phyloP scores from a whole-genome alignment of 2,113 vertebrate genomes.

The Pitta sordida region DNA sequence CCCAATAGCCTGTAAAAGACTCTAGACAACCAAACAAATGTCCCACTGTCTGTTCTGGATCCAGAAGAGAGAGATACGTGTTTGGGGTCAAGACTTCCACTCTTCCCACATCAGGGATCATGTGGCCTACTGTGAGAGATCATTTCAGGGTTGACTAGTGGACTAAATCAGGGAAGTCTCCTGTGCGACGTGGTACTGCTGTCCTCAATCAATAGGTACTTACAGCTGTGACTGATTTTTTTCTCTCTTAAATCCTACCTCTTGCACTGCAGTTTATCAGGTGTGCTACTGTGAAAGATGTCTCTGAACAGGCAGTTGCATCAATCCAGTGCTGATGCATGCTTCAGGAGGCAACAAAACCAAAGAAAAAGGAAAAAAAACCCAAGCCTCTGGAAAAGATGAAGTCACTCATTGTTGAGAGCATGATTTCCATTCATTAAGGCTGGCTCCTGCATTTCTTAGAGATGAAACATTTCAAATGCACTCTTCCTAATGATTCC shows the following conservation, averaged over 20 bases:
- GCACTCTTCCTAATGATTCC: background rate
- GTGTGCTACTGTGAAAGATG: background rate
- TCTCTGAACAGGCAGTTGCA: background rate
- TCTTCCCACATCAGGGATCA: background rate
- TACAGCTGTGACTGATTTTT: background rate
- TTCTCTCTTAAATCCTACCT: rapidly evolving
- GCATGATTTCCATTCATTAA: background rate
- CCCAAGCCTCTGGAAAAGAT: background rate
- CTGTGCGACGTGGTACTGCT: background rate
- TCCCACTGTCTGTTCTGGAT: background rate
- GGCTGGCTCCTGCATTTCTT: background rate
- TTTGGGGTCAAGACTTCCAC: background rate
- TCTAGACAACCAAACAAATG: background rate
- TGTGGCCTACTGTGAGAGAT: background rate
- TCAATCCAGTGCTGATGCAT: background rate
- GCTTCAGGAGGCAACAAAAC: background rate
- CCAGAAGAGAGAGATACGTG: background rate
- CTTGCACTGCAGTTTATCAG: background rate
- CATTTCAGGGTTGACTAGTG: background rate
- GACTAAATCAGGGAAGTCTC: background rate
- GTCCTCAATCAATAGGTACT: background rate
- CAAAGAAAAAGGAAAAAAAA: background rate
- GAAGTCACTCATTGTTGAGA: background rate
- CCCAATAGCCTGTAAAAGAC: background rate
- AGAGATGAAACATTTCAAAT: background rate